Conservation (phyloP, 2,888 invertebrate genomes). For the Adelphocoris suturalis region DNA sequence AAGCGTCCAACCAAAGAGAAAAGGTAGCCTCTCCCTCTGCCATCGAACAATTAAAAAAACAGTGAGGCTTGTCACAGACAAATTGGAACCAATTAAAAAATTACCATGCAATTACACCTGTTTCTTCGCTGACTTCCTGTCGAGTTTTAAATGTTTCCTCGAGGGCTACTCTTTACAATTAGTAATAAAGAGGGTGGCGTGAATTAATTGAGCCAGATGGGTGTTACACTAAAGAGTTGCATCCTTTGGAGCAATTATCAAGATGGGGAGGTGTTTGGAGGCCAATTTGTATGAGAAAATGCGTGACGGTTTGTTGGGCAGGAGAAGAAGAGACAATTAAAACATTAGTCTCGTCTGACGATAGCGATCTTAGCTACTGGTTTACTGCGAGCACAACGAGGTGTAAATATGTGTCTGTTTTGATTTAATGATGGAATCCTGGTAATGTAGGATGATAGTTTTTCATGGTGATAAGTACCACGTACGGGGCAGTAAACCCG, state of each 20-base stretch:
- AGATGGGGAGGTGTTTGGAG: conserved; percentile 1
- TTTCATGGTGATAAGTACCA: too few species aligned
- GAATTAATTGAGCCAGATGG: conserved; percentile 21
- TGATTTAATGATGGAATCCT: too few species aligned
- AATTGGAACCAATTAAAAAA: conserved; percentile 46
- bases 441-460: too few species aligned
- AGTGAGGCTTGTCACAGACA: conserved; percentile 2
- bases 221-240: conserved; percentile 27
- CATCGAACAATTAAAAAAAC: not conserved
- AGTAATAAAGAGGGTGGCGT: conserved; percentile 10
- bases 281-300: not conserved
- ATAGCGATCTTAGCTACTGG: not conserved
- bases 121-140: conserved; percentile 36
- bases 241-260: conserved; percentile 3
- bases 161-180: conserved; percentile 3
- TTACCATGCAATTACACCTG: conserved; percentile 39
- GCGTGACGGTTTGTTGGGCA: conserved; percentile 7
- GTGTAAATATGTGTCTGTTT: not conserved
- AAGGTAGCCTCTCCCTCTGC: not conserved
- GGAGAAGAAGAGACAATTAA: not conserved
- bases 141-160: not conserved
- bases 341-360: not conserved
- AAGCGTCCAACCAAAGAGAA: conserved; percentile 9
- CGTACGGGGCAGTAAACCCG: too few species aligned
- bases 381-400: not conserved